phyloP scores from a whole-genome alignment of 2,113 vertebrate species.

The Rhegmatorhina hoffmannsi region DNA sequence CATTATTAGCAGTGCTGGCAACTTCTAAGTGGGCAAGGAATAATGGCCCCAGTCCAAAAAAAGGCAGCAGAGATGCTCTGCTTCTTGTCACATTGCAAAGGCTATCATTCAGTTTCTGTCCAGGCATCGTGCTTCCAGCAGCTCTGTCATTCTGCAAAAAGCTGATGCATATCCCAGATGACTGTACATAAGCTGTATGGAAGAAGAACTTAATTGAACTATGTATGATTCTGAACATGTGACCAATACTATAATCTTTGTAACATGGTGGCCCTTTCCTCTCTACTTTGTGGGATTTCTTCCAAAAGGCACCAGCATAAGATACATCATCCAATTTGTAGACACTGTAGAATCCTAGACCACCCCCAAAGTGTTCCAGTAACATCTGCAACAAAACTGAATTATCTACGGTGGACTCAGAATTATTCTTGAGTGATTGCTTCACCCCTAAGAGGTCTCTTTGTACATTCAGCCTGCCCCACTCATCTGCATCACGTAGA shows the following conservation, averaged over 20 bases:
- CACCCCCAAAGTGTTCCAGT: background rate
- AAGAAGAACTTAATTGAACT: background rate
- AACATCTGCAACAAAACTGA: background rate
- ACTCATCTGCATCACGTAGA: background rate
- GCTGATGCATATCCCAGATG: background rate
- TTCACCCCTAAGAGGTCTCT: background rate
- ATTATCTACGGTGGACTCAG: background rate
- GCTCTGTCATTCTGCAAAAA: background rate
- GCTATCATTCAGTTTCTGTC: background rate
- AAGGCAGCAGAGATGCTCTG: background rate
- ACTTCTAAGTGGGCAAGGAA: background rate
- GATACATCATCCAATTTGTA: background rate
- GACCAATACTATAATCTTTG: background rate
- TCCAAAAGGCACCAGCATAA: background rate
- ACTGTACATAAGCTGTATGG: background rate
- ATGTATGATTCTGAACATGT: background rate
- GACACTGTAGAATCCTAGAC: background rate
- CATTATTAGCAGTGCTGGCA: background rate
- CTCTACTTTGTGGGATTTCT: background rate
- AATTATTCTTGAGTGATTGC: background rate
- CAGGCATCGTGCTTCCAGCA: background rate
- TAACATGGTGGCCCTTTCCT: background rate
- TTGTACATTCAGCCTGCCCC: background rate
- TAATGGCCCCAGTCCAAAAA: background rate
- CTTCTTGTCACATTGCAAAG: background rate